Evolutionary conservation across 2,888 invertebrate species (phyloP).

Genomic region (Azorinus chamasolen): DNA sequence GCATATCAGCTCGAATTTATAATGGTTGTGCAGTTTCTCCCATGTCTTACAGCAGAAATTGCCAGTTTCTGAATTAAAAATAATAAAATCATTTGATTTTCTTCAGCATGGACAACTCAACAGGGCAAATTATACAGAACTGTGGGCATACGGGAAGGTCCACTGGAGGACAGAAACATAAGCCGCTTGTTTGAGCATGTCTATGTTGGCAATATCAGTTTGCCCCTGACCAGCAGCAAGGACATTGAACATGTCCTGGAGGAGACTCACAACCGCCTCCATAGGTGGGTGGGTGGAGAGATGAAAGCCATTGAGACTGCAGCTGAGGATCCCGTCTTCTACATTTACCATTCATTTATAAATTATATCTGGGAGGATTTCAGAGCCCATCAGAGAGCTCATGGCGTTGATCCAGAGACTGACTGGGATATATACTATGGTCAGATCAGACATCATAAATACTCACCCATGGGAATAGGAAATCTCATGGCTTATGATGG

Average conservation of each 20-base stretch:
- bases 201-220: constrained; percentile 63
- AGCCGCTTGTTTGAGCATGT: constrained; percentile 58
- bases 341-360: constrained; percentile 74
- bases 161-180: constrained; percentile 68
- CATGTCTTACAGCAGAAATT: no score
- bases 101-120: constrained; percentile 46
- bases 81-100: no score
- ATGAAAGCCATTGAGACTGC: constrained; percentile 77
- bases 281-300: constrained; percentile 76
- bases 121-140: constrained; percentile 59
- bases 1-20: no score
- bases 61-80: no score
- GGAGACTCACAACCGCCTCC: constrained; percentile 75
- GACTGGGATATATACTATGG: constrained; percentile 71
- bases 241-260: constrained; percentile 66
- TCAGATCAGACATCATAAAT: constrained; percentile 61
- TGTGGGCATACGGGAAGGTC: constrained; percentile 60
- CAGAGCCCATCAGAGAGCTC: constrained; percentile 56
- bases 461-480: constrained; percentile 73
- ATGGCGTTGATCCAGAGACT: constrained; percentile 63
- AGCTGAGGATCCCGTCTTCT: constrained; percentile 78
- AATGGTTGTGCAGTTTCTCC: no score
- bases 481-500: constrained; percentile 72
- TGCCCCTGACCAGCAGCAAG: constrained; percentile 67
- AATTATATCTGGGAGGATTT: constrained; percentile 77